Percentiles rank a stretch among this genome's conserved stretches.
Evolutionary conservation across 2,113 vertebrate genomes (phyloP).

Genomic region (Rhombomys opimus): DNA sequence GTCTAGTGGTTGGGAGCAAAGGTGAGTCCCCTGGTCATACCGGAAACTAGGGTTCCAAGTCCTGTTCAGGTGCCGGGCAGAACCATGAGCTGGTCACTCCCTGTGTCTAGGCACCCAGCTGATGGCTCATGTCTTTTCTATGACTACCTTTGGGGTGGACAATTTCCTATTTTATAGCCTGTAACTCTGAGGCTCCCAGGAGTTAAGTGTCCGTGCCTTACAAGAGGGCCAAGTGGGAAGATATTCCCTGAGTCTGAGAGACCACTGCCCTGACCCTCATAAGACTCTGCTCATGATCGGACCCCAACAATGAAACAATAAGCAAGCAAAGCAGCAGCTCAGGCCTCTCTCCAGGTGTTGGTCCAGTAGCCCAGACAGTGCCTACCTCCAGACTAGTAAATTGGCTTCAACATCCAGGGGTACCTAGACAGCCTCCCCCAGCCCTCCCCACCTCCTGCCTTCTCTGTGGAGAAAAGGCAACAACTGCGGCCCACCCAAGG

Average conservation of each 20-base stretch:
- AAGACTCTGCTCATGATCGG: not conserved
- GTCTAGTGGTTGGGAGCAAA: too few relatives aligned
- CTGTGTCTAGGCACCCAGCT: not conserved
- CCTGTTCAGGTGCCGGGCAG: not conserved
- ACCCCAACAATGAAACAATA: not conserved
- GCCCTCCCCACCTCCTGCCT: not conserved
- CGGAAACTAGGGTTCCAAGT: accelerated
- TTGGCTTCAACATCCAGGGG: accelerated
- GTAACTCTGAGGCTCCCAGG: accelerated
- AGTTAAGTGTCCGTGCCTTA: not conserved
- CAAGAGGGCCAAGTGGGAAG: not conserved
- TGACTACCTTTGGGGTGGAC: accelerated
- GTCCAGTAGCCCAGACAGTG: not conserved
- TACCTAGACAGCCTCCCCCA: not conserved
- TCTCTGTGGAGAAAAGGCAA: not conserved
- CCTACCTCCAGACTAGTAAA: accelerated
- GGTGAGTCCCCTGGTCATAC: not conserved
- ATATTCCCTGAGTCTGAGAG: not conserved
- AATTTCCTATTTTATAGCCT: accelerated
- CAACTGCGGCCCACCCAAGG: conserved; percentile 56
- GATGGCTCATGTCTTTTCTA: accelerated
- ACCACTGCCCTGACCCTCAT: not conserved
- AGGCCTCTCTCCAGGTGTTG: accelerated
- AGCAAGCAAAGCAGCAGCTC: accelerated
- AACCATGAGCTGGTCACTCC: accelerated